These are phyloP conservation scores for Tricholauxania praeusta DNA, from an alignment of 2,888 invertebrate species.

Conservation along the genomic window DNA sequence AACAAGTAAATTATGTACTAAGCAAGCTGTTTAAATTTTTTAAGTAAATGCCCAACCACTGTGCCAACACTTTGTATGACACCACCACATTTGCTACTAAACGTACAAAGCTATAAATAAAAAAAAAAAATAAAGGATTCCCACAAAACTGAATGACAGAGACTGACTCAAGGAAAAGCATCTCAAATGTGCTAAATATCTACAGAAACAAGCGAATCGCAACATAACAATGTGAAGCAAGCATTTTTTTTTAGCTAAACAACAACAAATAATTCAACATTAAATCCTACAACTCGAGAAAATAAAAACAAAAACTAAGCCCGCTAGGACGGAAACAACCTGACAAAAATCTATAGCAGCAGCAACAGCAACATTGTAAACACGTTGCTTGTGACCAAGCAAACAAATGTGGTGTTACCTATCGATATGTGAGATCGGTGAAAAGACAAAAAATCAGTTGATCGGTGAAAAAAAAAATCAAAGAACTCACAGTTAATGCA, in stretches of 20 bases:
- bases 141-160: conserved; percentile 12
- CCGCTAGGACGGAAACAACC: conserved; percentile 17
- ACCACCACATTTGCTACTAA: background rate
- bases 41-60: background rate
- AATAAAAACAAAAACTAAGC: no score
- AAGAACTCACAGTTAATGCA: conserved; percentile 23
- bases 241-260: background rate
- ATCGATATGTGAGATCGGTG: conserved; percentile 21
- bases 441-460: no score
- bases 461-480: background rate
- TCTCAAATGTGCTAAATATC: conserved; percentile 31
- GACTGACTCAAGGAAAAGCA: conserved; percentile 1
- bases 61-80: background rate
- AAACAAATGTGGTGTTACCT: conserved; percentile 9
- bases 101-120: no score
- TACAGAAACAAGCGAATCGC: conserved; percentile 15
- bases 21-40: no score
- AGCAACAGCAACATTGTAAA: conserved; percentile 24
- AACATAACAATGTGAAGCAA: conserved; percentile 9
- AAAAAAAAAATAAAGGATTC: conserved; percentile 29
- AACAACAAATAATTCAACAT: background rate
- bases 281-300: no score
- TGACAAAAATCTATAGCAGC: conserved; percentile 5
- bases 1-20: no score
- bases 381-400: conserved; percentile 13